These are phyloP conservation scores for Hydrozoanthus gracilis DNA, from an alignment of 92 coral and sea anemone genomes.

Conservation along the genomic window DNA sequence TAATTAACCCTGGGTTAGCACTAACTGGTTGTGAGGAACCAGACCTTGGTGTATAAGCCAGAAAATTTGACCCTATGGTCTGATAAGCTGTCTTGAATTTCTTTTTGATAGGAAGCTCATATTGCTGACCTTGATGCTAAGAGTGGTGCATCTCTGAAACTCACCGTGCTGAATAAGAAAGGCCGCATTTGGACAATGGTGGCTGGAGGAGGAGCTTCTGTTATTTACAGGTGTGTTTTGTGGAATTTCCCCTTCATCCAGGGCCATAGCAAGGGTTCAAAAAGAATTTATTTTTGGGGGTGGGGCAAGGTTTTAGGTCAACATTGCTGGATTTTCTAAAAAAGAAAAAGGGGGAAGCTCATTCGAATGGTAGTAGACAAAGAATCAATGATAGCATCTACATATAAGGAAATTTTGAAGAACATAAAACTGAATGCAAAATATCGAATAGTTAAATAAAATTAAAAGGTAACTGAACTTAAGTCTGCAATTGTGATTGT, in stretches of 20 bases:
- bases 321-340: too few species aligned
- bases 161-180: constrained; percentile 87
- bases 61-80: too few species aligned
- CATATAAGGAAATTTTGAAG: neutral
- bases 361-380: too few species aligned
- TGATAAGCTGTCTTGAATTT: neutral
- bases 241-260: neutral
- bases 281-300: too few species aligned
- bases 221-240: constrained; percentile 85
- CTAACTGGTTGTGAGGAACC: too few species aligned
- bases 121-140: constrained; percentile 97
- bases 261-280: neutral
- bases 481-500: neutral
- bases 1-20: too few species aligned
- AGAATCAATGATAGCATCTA: too few species aligned
- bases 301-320: neutral
- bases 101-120: constrained; percentile 76
- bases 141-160: constrained; percentile 97
- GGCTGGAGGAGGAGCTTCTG: constrained; percentile 99
- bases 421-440: neutral
- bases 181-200: constrained; percentile 99
- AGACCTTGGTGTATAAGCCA: too few species aligned
- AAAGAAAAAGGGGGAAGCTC: too few species aligned
- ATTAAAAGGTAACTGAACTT: too few species aligned
- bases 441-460: neutral